These are phyloP conservation scores for Seira ritae DNA, from an alignment of 2,888 invertebrate species.

Conservation along the genomic window DNA sequence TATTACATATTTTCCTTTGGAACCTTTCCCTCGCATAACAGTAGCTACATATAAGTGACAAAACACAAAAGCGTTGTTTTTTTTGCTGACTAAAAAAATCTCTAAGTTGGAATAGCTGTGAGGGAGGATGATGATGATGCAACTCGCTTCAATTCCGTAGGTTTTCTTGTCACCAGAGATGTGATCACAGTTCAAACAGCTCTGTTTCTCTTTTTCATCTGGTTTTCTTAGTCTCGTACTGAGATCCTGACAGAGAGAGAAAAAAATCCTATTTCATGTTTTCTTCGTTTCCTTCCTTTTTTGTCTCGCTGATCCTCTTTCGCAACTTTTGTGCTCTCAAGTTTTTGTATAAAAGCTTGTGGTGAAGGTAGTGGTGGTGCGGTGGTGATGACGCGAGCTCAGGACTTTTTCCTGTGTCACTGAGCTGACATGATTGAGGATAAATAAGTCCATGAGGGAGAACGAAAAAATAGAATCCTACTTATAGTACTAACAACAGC, in stretches of 20 bases:
- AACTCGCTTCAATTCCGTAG: neutral
- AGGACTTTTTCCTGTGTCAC: constrained; percentile 29
- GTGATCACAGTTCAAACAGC: constrained; percentile 39
- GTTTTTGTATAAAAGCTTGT: constrained; percentile 8
- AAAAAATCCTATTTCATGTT: constrained; percentile 37
- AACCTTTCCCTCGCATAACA: too few species aligned
- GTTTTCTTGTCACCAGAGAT: constrained; percentile 34
- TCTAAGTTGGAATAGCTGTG: constrained; percentile 12
- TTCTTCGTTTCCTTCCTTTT: constrained; percentile 11
- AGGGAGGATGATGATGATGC: too few species aligned
- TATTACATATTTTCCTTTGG: too few species aligned
- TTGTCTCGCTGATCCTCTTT: constrained; percentile 33
- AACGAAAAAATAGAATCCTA: neutral
- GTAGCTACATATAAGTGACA: too few species aligned
- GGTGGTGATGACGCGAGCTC: constrained; percentile 29
- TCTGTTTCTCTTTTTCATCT: constrained; percentile 12
- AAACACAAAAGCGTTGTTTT: too few species aligned
- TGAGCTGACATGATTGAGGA: constrained; percentile 38
- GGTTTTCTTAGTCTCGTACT: neutral
- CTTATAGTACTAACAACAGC: too few species aligned
- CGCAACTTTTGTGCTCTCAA: constrained; percentile 17
- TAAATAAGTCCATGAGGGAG: constrained; percentile 44
- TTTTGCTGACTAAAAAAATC: too few species aligned
- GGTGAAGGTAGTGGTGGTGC: constrained; percentile 3
- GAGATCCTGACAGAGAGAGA: constrained; percentile 29